Evolutionary conservation across 2,797 vertebrate species (phyloP).

Genomic region (Luscinia luscinia): DNA sequence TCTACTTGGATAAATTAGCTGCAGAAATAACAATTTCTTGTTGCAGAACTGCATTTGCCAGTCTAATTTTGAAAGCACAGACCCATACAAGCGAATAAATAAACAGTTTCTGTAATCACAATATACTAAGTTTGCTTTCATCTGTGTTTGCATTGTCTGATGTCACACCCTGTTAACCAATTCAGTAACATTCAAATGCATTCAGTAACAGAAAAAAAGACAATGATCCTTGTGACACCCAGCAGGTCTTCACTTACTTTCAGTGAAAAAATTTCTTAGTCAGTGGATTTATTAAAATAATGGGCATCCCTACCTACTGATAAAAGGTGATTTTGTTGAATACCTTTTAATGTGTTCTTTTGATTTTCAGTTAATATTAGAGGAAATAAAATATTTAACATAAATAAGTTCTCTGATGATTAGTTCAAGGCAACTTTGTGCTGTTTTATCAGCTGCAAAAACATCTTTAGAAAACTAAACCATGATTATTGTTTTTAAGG

Average conservation of each 20-base stretch:
- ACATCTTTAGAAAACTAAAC: not conserved
- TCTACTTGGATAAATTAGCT: not conserved
- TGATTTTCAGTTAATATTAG: not conserved
- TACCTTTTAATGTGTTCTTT: not conserved
- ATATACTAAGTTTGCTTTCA: not conserved
- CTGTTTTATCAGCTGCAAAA: not conserved
- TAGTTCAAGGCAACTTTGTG: not conserved
- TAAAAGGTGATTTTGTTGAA: not conserved
- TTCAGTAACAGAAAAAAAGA: not conserved
- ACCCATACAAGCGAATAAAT: not conserved
- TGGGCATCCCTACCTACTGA: not conserved
- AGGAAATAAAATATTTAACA: not conserved
- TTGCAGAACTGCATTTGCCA: not conserved
- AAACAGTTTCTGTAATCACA: not conserved
- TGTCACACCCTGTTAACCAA: not conserved
- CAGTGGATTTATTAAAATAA: conserved; percentile 27
- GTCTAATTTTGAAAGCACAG: not conserved
- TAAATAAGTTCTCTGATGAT: not conserved
- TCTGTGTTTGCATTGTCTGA: not conserved
- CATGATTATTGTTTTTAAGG: not conserved
- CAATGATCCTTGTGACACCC: not conserved
- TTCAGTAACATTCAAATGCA: not conserved
- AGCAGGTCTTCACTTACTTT: conserved; percentile 30
- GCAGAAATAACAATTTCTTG: not conserved
- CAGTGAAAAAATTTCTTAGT: not conserved